Evolutionary conservation across 2,888 invertebrate genomes (phyloP).

Genomic region (Dastarcus helophoroides): DNA sequence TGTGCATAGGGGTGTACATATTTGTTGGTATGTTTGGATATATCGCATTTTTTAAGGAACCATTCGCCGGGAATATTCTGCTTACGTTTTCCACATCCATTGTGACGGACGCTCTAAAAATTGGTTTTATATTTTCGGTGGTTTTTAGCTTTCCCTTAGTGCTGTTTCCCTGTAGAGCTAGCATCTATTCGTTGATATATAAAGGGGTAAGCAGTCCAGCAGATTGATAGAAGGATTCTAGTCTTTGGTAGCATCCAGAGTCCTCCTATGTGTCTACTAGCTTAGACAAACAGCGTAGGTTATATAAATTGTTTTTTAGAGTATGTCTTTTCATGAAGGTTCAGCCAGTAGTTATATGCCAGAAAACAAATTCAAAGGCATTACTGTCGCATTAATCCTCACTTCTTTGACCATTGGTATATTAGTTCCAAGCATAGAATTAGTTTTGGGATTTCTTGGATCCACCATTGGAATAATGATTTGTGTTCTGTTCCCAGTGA

Average conservation of each 20-base stretch:
- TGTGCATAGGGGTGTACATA: slow-evolving; percentile 83
- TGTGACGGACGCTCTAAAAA: slow-evolving; percentile 80
- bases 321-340: slow-evolving; percentile 52
- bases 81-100: slow-evolving; percentile 73
- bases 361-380: slow-evolving; percentile 65
- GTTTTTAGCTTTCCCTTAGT: slow-evolving; percentile 95
- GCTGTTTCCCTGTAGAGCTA: slow-evolving; percentile 91
- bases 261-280: no score
- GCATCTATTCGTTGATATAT: slow-evolving; percentile 83
- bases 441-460: slow-evolving; percentile 87
- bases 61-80: slow-evolving; percentile 80
- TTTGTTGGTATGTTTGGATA: slow-evolving; percentile 83
- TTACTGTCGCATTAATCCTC: slow-evolving; percentile 70
- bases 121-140: slow-evolving; percentile 88
- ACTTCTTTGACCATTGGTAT: slow-evolving; percentile 70
- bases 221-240: no score
- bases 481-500: slow-evolving; percentile 85
- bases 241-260: no score
- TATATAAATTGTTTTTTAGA: slow-evolving; percentile 38
- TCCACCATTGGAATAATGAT: slow-evolving; percentile 91
- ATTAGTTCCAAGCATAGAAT: slow-evolving; percentile 84
- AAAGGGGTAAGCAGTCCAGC: slow-evolving; percentile 65
- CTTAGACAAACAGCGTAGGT: no score
- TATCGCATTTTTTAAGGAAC: slow-evolving; percentile 70
- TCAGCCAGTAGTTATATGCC: slow-evolving; percentile 61